Conservation (phyloP, 2,888 invertebrate genomes). For the Anoplius nigerrimus region DNA sequence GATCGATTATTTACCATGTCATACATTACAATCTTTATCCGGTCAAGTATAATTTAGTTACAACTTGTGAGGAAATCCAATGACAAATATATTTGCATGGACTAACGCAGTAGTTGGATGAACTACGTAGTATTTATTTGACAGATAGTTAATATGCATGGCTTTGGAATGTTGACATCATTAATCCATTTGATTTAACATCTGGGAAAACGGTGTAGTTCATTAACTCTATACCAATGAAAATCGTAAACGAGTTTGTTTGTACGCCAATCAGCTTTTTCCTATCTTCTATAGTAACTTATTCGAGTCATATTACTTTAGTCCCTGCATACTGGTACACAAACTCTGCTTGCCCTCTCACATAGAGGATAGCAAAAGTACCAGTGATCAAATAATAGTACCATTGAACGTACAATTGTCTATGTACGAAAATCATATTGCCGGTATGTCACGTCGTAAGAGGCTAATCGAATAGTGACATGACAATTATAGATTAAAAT, state of each 20-base stretch:
- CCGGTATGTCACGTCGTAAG: no score
- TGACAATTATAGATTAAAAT: conserved; percentile 60
- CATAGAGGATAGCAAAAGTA: no score
- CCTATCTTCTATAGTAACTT: no score
- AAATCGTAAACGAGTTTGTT: background rate
- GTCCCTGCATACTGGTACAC: no score
- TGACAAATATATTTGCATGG: conserved; percentile 27
- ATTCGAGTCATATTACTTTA: no score
- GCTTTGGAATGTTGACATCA: conserved; percentile 34
- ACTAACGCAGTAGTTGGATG: conserved; percentile 13
- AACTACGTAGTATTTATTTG: background rate
- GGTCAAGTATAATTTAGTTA: conserved; percentile 11
- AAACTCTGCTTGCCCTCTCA: no score
- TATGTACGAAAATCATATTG: no score
- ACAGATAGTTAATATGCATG: conserved; percentile 45
- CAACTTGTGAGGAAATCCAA: no score
- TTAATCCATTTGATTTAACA: conserved; percentile 15
- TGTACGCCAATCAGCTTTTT: no score
- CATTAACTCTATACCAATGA: background rate
- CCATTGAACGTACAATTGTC: no score
- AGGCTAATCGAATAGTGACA: conserved; percentile 38
- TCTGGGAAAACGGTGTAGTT: background rate
- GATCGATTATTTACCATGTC: background rate
- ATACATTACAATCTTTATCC: background rate
- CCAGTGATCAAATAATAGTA: no score